Percentiles rank a stretch among this genome's conserved stretches.
phyloP scores from a whole-genome alignment of 2,113 vertebrate genomes.

The Sterrhoptilus dennistouni region DNA sequence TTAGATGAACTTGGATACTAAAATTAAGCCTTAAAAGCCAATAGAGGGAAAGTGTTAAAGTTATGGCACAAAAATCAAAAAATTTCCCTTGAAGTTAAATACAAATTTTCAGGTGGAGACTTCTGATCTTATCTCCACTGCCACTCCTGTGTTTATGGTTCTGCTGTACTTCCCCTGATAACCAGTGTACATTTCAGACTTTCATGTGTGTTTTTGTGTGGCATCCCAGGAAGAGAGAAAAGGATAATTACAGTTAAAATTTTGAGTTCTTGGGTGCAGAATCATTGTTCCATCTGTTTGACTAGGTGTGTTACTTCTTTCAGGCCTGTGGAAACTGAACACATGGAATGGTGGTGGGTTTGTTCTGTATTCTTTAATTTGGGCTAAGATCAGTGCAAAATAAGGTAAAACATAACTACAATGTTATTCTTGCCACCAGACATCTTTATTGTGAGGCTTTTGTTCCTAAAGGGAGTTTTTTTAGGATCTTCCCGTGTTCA shows the following conservation, averaged over 20 bases:
- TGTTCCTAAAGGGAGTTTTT: not conserved
- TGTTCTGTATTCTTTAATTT: not conserved
- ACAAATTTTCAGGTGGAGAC: not conserved
- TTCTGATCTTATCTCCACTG: not conserved
- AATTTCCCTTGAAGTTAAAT: not conserved
- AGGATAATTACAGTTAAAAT: not conserved
- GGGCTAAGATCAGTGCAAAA: not conserved
- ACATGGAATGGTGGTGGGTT: not conserved
- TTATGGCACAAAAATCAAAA: not conserved
- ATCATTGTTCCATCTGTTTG: not conserved
- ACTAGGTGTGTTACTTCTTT: not conserved
- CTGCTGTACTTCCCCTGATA: not conserved
- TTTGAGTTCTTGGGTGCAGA: not conserved
- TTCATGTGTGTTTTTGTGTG: not conserved
- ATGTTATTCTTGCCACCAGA: not conserved
- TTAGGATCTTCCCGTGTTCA: not conserved
- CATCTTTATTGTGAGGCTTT: not conserved
- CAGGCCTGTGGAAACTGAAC: not conserved
- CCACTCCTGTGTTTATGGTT: not conserved
- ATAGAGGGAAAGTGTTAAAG: not conserved
- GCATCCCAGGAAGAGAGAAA: not conserved
- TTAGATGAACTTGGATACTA: not conserved
- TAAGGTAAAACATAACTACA: not conserved
- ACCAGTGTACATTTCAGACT: not conserved
- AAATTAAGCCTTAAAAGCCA: not conserved